Conservation (phyloP, 2,888 invertebrate genomes). For the Pinctada fucata region DNA sequence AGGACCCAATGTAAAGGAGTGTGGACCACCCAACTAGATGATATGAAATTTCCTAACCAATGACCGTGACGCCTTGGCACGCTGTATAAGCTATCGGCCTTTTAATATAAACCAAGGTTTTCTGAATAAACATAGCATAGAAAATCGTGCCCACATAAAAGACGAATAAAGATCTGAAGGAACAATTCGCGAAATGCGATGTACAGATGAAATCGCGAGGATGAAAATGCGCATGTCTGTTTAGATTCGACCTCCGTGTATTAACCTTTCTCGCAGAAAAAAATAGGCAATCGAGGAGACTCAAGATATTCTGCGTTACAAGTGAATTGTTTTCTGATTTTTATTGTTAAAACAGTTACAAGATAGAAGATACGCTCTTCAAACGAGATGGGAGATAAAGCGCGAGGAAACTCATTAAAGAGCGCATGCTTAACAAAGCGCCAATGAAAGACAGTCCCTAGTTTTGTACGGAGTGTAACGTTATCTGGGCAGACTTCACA, state of each 20-base stretch:
- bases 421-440: not conserved
- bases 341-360: not conserved
- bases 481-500: not conserved
- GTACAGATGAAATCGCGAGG: not conserved
- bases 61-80: slow-evolving; percentile 16
- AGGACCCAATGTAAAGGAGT: slow-evolving; percentile 13
- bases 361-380: not conserved
- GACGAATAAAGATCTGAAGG: not conserved
- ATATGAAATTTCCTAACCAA: slow-evolving; percentile 29
- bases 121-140: slow-evolving; percentile 13
- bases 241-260: not conserved
- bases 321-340: slow-evolving; percentile 4
- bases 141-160: not conserved
- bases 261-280: too few relatives aligned
- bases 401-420: slow-evolving; percentile 1
- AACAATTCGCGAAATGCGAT: not conserved
- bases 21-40: slow-evolving; percentile 40
- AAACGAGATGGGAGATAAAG: not conserved
- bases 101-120: slow-evolving; percentile 16
- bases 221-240: not conserved
- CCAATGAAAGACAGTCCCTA: not conserved
- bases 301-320: not conserved
- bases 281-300: too few relatives aligned
- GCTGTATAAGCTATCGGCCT: slow-evolving; percentile 11
- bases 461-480: not conserved